These are phyloP conservation scores for Cydia strobilella DNA, from an alignment of 1,140 invertebrate species.

Conservation along the genomic window DNA sequence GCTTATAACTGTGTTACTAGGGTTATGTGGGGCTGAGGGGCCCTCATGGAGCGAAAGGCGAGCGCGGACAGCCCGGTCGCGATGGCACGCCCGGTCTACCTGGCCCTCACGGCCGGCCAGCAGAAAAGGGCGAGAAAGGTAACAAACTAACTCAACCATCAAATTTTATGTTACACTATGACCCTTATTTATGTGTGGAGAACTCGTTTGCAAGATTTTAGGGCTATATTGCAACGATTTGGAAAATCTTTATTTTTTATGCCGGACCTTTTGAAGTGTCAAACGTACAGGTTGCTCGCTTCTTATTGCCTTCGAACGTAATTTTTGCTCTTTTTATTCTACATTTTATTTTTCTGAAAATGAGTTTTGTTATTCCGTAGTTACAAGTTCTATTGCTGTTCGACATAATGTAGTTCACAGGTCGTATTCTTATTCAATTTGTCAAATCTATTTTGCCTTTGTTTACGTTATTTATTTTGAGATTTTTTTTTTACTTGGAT, in stretches of 20 bases:
- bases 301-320: slow-evolving; percentile 24
- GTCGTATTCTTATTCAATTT: slow-evolving; percentile 30
- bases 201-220: slow-evolving; percentile 66
- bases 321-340: slow-evolving; percentile 17
- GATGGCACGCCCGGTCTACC: slow-evolving; percentile 69
- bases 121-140: slow-evolving; percentile 81
- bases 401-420: slow-evolving; percentile 20
- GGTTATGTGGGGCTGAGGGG: slow-evolving; percentile 67
- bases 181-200: slow-evolving; percentile 67
- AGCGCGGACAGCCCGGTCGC: slow-evolving; percentile 61
- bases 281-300: slow-evolving; percentile 24
- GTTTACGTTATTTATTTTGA: neutral
- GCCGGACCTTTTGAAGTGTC: slow-evolving; percentile 47
- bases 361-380: slow-evolving; percentile 24
- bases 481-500: neutral
- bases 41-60: slow-evolving; percentile 71
- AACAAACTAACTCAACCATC: slow-evolving; percentile 73
- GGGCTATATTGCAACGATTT: slow-evolving; percentile 67
- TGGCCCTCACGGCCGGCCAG: slow-evolving; percentile 76
- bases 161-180: slow-evolving; percentile 75
- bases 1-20: slow-evolving; percentile 71
- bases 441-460: neutral
- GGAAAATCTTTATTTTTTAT: slow-evolving; percentile 72
- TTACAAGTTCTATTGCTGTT: slow-evolving; percentile 25
- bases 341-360: slow-evolving; percentile 15